phyloP scores from a whole-genome alignment of 2,797 vertebrate species.

The Clarias fuscus region DNA sequence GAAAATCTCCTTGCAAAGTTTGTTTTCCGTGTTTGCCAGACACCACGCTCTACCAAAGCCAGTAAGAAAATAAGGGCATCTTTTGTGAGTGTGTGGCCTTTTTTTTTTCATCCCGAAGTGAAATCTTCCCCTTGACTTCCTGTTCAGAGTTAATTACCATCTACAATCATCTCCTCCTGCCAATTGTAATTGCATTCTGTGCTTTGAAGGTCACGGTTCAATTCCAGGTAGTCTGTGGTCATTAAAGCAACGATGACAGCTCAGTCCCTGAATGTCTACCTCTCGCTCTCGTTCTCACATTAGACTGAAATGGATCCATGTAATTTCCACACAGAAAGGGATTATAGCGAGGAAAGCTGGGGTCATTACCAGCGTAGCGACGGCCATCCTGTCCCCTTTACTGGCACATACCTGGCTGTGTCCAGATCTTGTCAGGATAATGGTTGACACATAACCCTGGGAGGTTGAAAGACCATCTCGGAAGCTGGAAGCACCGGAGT shows the following conservation, averaged over 20 bases:
- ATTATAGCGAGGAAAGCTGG: conserved; percentile 76
- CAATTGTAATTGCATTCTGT: conserved; percentile 51
- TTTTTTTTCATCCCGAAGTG: neutral
- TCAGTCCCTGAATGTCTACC: conserved; percentile 67
- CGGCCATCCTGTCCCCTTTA: conserved; percentile 64
- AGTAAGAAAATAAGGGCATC: conserved; percentile 5
- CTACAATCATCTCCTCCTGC: conserved; percentile 36
- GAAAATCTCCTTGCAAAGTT: neutral
- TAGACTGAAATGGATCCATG: conserved; percentile 82
- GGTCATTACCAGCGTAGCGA: conserved; percentile 68
- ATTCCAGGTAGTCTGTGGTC: conserved; percentile 77
- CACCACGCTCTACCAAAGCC: neutral
- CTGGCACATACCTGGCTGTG: conserved; percentile 53
- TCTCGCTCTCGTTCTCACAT: conserved; percentile 79
- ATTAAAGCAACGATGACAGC: conserved; percentile 87
- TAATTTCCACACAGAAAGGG: conserved; percentile 77
- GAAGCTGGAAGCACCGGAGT: conserved; percentile 42
- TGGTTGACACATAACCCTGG: conserved; percentile 55
- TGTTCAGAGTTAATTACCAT: conserved; percentile 43
- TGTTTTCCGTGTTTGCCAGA: neutral
- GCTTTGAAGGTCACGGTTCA: conserved; percentile 86
- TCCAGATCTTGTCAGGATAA: conserved; percentile 67
- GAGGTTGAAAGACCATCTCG: conserved; percentile 49
- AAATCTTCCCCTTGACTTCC: conserved; percentile 22
- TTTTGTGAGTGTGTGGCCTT: conserved; percentile 9